These are phyloP conservation scores for Anastrepha obliqua DNA, from an alignment of 1,140 invertebrate genomes.

Conservation along the genomic window DNA sequence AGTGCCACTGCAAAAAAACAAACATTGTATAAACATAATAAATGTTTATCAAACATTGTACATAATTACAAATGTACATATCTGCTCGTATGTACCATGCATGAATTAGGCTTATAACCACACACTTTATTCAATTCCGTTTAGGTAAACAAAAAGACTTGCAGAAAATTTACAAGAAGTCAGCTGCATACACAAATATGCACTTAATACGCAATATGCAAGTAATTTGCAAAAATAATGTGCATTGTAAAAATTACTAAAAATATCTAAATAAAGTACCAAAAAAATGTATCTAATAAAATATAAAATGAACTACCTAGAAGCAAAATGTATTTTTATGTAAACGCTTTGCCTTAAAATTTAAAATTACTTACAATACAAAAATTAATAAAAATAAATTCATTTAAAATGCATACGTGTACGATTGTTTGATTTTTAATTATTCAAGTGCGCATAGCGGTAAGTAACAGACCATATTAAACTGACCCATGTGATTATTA, in stretches of 20 bases:
- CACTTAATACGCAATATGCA: neutral
- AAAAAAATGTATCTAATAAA: neutral
- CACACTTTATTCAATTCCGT: no score
- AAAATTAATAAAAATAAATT: slow-evolving; percentile 25
- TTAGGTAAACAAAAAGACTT: no score
- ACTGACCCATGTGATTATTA: no score
- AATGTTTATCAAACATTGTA: no score
- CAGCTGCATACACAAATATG: no score
- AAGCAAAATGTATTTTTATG: slow-evolving; percentile 43
- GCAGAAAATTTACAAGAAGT: no score
- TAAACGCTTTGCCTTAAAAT: slow-evolving; percentile 53
- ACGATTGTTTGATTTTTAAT: neutral
- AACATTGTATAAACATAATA: no score
- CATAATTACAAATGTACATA: no score
- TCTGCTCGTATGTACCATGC: no score
- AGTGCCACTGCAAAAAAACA: no score
- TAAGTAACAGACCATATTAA: no score
- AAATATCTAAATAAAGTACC: neutral
- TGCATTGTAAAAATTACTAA: neutral
- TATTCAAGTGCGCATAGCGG: neutral
- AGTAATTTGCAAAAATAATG: neutral
- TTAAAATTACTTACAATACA: slow-evolving; percentile 29
- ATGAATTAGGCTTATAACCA: no score
- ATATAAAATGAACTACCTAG: slow-evolving; percentile 3
- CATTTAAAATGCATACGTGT: slow-evolving; percentile 14